Conservation (phyloP, 2,113 vertebrate genomes). For the Ovibos moschatus region DNA sequence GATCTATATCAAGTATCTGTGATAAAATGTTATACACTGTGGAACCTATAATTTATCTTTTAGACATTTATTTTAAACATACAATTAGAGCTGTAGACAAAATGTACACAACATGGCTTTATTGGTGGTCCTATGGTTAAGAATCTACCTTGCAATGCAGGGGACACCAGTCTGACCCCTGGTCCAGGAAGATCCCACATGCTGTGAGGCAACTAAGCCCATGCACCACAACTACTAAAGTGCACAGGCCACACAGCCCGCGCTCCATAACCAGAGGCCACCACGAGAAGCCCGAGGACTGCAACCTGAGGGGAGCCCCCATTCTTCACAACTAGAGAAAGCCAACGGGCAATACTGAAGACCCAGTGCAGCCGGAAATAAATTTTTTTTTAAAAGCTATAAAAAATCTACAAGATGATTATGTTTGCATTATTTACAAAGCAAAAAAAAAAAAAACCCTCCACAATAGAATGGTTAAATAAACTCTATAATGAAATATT, state of each 20-base stretch:
- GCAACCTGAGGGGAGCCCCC: neutral
- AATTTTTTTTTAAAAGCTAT: neutral
- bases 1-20: neutral
- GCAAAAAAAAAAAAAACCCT: neutral
- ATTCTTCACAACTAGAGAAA: neutral
- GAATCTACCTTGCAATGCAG: neutral
- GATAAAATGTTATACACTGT: neutral
- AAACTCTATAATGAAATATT: neutral
- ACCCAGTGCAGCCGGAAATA: neutral
- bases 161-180: neutral
- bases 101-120: neutral
- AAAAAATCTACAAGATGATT: neutral
- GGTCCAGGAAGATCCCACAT: neutral
- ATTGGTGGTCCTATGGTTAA: neutral
- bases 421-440: neutral
- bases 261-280: neutral
- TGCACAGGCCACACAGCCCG: accelerated
- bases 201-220: neutral
- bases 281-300: accelerated
- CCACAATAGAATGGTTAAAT: neutral
- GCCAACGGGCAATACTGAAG: neutral
- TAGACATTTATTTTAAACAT: neutral
- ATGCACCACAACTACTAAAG: neutral
- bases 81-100: neutral
- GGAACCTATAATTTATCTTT: neutral